These are phyloP conservation scores for Sebastes itinus DNA, from an alignment of 2,797 vertebrate species.

Conservation along the genomic window DNA sequence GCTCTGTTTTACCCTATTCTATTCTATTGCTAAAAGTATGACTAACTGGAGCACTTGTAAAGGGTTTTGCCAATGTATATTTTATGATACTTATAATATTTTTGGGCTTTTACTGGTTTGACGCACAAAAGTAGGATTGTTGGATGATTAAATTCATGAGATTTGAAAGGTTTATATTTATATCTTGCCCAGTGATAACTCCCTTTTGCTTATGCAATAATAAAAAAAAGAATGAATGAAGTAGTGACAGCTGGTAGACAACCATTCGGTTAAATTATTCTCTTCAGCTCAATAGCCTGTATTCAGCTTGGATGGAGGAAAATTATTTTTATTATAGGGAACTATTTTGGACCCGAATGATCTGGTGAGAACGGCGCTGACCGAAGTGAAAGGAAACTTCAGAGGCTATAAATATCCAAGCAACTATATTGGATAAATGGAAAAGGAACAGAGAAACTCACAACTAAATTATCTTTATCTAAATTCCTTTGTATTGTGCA, in stretches of 20 bases:
- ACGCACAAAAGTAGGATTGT: conserved; percentile 17
- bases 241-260: conserved; percentile 53
- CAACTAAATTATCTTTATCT: not conserved
- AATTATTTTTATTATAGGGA: conserved; percentile 41
- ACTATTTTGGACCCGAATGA: conserved; percentile 40
- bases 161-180: conserved; percentile 44
- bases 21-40: not conserved
- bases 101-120: conserved; percentile 15
- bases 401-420: conserved; percentile 38
- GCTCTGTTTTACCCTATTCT: not conserved
- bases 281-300: conserved; percentile 29
- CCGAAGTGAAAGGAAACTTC: conserved; percentile 40
- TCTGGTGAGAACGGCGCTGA: conserved; percentile 23
- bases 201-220: conserved; percentile 27
- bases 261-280: conserved; percentile 52
- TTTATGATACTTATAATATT: conserved; percentile 21
- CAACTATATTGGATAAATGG: conserved; percentile 21
- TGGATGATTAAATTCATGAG: conserved; percentile 14
- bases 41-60: conserved; percentile 1
- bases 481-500: not conserved
- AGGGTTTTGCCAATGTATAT: not conserved
- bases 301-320: conserved; percentile 30
- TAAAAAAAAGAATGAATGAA: conserved; percentile 46
- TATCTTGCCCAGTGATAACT: conserved; percentile 33
- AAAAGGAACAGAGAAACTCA: conserved; percentile 15